Conservation (phyloP, 2,888 invertebrate species). For the Drosophila imparisetae region DNA sequence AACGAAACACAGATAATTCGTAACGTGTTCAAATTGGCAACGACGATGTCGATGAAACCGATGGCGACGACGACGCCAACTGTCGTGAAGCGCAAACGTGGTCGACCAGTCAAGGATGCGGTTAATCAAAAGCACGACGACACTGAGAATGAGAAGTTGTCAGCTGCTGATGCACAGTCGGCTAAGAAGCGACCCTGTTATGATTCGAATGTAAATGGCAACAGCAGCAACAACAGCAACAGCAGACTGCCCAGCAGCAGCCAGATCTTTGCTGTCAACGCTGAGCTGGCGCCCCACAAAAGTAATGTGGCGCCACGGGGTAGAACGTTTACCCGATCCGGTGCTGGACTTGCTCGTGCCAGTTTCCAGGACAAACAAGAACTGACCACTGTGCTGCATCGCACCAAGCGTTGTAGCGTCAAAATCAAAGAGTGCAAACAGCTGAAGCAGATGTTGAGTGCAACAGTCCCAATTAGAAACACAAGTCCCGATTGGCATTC, state of each 20-base stretch:
- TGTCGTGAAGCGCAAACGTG: slow-evolving; percentile 38
- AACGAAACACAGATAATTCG: slow-evolving; percentile 71
- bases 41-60: not conserved
- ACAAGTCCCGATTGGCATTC: too few relatives aligned
- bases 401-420: too few relatives aligned
- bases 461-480: not conserved
- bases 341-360: too few relatives aligned
- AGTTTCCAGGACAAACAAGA: too few relatives aligned
- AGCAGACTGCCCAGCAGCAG: slow-evolving; percentile 42
- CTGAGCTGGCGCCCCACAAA: slow-evolving; percentile 19
- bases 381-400: too few relatives aligned
- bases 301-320: not conserved
- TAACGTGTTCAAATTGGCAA: slow-evolving; percentile 50
- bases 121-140: not conserved
- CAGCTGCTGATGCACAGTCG: not conserved
- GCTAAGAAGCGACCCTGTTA: too few relatives aligned
- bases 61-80: not conserved
- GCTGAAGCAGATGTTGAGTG: not conserved
- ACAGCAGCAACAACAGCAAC: too few relatives aligned
- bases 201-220: not conserved
- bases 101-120: not conserved
- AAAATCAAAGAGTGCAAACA: slow-evolving; percentile 15
- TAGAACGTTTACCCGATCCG: too few relatives aligned
- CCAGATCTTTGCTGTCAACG: not conserved
- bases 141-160: slow-evolving; percentile 5